Base-by-base conservation (phyloP, 2,888 invertebrate genomes). In the Antheraea yamamai region DNA sequence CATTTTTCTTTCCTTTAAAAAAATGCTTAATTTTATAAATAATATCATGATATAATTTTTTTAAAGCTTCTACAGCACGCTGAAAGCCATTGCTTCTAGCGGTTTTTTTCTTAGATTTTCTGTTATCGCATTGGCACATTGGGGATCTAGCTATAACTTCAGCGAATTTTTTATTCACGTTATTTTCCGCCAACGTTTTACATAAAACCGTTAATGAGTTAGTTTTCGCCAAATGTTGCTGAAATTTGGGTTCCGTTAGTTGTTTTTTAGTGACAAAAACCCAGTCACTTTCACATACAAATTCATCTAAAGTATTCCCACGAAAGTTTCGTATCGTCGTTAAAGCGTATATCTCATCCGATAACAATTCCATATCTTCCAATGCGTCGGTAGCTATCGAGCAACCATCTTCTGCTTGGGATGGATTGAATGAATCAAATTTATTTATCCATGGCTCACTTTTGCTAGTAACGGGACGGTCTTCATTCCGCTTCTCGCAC, bases 211-310 rank as follows among this genome's bases (percentile, higher is more conserved):
- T 89, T 35, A 95, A 75, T 4, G 85, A 82, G 58, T 91, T 87
- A 7, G 87, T 81, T 71, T 82, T 90, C 18, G 87, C 80, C 23
- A 95, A 81, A 39, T 83, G 85, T 58, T 87, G 83, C 77, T 92
- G 93, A 74, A 93, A 92, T 76, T 80, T 91, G 1, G 95, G 93
- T 64, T 91, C 89, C 64, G 87, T 78, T 2, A 95, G 76, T 74
- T 91, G 86, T 72, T 92, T 87, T 64, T 85, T 84, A 2, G 89
- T 88, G 4, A 94, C 81, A 47, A 95, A 81, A 64, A 95, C 87
- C 95, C 95, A 95, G 70, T 93, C 91, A 77, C 94, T 94, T 81
- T 94, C 91, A 26, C 85, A 83, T 20, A 89, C 90, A 72, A 88
- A 91, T 58, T 91, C 90, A n/a, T 88, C 84, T 20, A 93, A 74